Conservation (phyloP, 2,888 invertebrate species). For the Chromoteleia sp. region DNA sequence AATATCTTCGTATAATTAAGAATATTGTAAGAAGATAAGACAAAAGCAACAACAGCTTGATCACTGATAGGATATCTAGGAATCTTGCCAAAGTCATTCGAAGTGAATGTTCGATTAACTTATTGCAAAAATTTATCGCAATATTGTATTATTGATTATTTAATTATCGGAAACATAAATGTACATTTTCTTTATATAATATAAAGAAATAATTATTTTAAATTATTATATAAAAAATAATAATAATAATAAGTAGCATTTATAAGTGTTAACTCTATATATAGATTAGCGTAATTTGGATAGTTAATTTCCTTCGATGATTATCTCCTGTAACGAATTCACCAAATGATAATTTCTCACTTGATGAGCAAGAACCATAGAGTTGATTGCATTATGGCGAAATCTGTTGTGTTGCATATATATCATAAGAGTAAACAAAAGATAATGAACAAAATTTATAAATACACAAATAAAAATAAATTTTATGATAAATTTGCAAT, state of each 20-base stretch:
- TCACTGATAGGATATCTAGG: conserved; percentile 25
- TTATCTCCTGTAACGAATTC: conserved; percentile 19
- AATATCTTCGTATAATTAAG: conserved; percentile 28
- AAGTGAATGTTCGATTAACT: neutral
- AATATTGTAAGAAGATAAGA: conserved; percentile 29
- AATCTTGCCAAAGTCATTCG: conserved; percentile 21
- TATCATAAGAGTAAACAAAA: too few relatives aligned
- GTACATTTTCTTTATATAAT: too few relatives aligned
- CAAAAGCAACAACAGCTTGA: conserved; percentile 39
- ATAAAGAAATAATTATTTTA: too few relatives aligned
- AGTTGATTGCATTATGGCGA: conserved; percentile 42
- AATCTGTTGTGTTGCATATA: conserved; percentile 45
- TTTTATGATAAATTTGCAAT: too few relatives aligned
- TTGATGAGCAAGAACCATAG: conserved; percentile 50
- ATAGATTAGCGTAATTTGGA: conserved; percentile 45
- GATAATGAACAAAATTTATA: too few relatives aligned
- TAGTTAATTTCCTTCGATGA: conserved; percentile 36
- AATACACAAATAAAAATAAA: too few relatives aligned
- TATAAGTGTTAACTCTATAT: too few relatives aligned
- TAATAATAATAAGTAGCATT: too few relatives aligned
- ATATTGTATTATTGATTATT: too few relatives aligned
- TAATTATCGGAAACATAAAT: too few relatives aligned
- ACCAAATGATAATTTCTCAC: conserved; percentile 44
- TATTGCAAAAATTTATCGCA: neutral
- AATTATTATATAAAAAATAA: too few relatives aligned